phyloP scores from a whole-genome alignment of 2,888 invertebrate genomes.

The Acronicta alni region DNA sequence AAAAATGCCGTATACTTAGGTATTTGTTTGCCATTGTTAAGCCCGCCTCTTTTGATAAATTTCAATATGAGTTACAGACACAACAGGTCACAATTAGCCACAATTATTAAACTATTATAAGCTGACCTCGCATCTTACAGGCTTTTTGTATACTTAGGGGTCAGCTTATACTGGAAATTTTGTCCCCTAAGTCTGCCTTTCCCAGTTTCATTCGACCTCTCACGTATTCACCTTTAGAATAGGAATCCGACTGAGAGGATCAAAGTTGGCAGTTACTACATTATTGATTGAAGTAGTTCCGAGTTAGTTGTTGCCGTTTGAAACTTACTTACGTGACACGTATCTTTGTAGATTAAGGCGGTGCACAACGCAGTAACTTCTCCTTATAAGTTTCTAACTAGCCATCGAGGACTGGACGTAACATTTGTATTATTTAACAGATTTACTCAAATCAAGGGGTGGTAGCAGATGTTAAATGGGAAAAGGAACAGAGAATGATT shows the following conservation, averaged over 20 bases:
- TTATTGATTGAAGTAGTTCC: conserved; percentile 37
- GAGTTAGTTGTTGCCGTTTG: conserved; percentile 12
- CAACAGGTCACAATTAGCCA: too few species aligned
- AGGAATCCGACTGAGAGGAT: not conserved
- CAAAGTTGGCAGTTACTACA: conserved; percentile 28
- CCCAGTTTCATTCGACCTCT: conserved; percentile 6
- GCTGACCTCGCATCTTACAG: too few species aligned
- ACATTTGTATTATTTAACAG: conserved; percentile 1
- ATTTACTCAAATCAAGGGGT: not conserved
- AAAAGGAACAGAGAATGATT: not conserved
- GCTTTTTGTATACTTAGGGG: too few species aligned
- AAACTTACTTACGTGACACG: conserved; percentile 28
- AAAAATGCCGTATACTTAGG: too few species aligned
- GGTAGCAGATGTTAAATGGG: too few species aligned
- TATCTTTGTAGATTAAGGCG: conserved; percentile 26
- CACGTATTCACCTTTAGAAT: conserved; percentile 19
- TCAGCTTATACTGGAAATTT: too few species aligned
- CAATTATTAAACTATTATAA: too few species aligned
- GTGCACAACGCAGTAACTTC: conserved; percentile 22
- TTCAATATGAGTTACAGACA: too few species aligned
- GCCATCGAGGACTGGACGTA: not conserved
- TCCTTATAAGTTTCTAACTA: conserved; percentile 18
- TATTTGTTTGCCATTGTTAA: too few species aligned
- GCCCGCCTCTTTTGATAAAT: too few species aligned
- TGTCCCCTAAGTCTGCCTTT: not conserved